A percentile compares a stretch with the other conserved stretches of the same genome.
These are phyloP conservation scores for Rhopilema esculentum DNA, from an alignment of 30 jellyfish, hydroid and myxozoan species.

Conservation along the genomic window DNA sequence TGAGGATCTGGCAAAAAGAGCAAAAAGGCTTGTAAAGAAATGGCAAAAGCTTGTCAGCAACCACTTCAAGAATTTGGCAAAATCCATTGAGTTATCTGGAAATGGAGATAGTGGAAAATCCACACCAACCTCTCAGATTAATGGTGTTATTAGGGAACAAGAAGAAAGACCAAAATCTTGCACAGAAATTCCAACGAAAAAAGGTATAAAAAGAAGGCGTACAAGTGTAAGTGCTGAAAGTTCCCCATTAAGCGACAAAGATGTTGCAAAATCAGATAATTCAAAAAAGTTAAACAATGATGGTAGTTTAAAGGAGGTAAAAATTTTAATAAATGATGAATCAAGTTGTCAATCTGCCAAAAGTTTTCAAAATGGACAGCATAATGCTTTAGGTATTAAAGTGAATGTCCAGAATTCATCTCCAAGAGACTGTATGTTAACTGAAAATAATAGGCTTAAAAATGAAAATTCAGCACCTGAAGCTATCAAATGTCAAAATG, in stretches of 20 bases:
- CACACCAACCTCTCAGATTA: conserved; percentile 59
- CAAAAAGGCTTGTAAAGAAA: conserved; percentile 83
- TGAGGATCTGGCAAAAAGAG: conserved; percentile 92
- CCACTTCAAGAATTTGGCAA: conserved; percentile 73
- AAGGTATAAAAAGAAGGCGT: conserved; percentile 67
- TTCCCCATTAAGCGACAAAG: conserved; percentile 44
- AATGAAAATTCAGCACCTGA: neutral
- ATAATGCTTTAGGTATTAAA: neutral
- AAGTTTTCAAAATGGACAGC: conserved; percentile 28
- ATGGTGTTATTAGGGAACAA: conserved; percentile 59
- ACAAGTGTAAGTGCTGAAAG: conserved; percentile 53
- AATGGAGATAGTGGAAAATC: conserved; percentile 36
- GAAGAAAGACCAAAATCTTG: conserved; percentile 62
- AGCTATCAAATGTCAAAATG: neutral
- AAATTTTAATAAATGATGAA: conserved; percentile 7
- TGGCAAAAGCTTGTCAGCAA: conserved; percentile 90
- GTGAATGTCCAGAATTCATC: neutral
- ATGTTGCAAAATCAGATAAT: conserved; percentile 2
- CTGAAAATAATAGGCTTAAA: conserved; percentile 15
- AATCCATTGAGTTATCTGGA: conserved; percentile 52
- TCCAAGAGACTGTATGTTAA: neutral
- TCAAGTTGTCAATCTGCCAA: neutral
- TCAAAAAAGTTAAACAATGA: neutral
- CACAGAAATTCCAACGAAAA: conserved; percentile 54
- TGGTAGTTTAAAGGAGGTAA: neutral